A percentile compares a stretch with the other conserved stretches of the same genome.
These are phyloP conservation scores for Cebus imitator DNA, from an alignment of 2,113 vertebrate species.

Conservation along the genomic window DNA sequence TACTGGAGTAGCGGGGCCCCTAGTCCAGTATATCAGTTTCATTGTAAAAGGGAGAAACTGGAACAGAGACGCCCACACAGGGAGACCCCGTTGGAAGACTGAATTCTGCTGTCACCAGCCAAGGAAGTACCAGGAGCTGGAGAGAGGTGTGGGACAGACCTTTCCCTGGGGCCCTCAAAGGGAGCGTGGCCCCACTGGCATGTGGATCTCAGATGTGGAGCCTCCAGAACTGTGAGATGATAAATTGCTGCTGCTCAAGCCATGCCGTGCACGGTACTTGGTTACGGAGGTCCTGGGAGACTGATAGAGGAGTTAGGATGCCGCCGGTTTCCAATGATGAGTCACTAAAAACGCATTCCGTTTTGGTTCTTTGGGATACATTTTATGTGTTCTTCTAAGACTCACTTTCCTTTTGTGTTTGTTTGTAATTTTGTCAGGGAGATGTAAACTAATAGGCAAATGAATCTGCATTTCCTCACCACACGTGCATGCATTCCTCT, in stretches of 20 bases:
- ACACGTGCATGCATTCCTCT: not conserved
- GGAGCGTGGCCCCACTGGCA: not conserved
- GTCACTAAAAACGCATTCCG: not conserved
- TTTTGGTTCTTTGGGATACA: not conserved
- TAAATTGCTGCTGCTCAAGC: not conserved
- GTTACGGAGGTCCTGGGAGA: not conserved
- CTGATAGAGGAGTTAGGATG: rapidly evolving
- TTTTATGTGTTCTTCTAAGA: no score
- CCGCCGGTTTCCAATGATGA: rapidly evolving
- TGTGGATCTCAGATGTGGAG: no score
- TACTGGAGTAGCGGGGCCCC: rapidly evolving
- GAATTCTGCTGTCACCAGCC: no score
- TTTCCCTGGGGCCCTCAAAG: rapidly evolving
- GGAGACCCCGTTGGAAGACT: not conserved
- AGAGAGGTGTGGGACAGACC: not conserved
- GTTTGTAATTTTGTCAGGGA: not conserved
- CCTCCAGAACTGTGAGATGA: not conserved
- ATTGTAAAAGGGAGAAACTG: not conserved
- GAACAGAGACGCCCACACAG: not conserved
- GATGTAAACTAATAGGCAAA: no score
- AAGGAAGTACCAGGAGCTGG: not conserved
- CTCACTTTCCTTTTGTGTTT: not conserved
- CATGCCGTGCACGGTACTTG: rapidly evolving
- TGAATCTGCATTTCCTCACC: not conserved
- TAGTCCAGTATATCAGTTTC: not conserved